phyloP scores from a whole-genome alignment of 2,113 vertebrate species.

The Rhinopomastus cyanomelas region DNA sequence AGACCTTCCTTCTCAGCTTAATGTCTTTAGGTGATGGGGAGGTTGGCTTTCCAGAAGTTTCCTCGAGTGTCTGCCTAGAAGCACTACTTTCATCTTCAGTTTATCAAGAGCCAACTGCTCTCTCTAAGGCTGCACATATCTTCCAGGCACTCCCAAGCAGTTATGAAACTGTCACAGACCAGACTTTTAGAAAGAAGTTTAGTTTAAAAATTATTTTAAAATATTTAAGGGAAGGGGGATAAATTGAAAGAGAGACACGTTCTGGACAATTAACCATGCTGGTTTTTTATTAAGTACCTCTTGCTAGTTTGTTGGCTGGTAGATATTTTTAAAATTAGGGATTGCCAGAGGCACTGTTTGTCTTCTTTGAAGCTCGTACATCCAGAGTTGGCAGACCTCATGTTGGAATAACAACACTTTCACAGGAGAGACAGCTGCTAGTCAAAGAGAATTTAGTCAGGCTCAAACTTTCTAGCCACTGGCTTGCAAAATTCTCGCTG shows the following conservation, averaged over 20 bases:
- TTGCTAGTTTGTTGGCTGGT: not conserved
- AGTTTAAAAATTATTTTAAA: constrained; percentile 1
- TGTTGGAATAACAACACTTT: constrained; percentile 50
- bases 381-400: constrained; percentile 22
- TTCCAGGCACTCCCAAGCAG: constrained; percentile 25
- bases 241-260: not conserved
- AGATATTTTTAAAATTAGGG: constrained; percentile 40
- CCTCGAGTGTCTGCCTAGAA: constrained; percentile 42
- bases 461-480: constrained; percentile 37
- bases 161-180: constrained; percentile 32
- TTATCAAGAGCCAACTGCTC: constrained; percentile 22
- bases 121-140: constrained; percentile 20
- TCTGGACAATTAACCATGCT: not conserved
- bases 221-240: not conserved
- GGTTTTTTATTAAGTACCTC: not conserved
- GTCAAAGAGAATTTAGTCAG: constrained; percentile 15
- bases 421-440: constrained; percentile 37
- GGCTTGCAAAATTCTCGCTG: not conserved
- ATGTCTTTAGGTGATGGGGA: not conserved
- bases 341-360: constrained; percentile 5
- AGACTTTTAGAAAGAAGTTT: constrained; percentile 13
- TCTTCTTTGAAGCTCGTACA: constrained; percentile 33
- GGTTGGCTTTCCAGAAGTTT: constrained; percentile 37
- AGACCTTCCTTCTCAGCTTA: not conserved
- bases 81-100: constrained; percentile 48